Evolutionary conservation across 1,140 invertebrate species (phyloP).

Genomic region (Gryllus bimaculatus): DNA sequence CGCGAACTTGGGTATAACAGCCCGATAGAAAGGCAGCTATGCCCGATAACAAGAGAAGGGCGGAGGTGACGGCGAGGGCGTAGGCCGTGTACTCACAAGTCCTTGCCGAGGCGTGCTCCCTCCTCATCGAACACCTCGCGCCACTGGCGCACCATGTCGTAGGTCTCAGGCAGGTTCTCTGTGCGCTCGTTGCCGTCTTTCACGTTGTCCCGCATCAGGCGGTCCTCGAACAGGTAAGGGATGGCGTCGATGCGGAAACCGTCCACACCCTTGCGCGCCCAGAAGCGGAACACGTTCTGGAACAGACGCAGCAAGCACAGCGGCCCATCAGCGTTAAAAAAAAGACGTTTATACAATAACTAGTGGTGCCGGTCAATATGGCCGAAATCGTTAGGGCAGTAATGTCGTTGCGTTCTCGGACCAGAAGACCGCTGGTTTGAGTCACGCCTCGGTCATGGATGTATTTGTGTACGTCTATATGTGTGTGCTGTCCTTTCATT

Average conservation of each 20-base stretch:
- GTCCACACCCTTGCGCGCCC: slow-evolving; percentile 63
- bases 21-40: not conserved
- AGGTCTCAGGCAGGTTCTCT: slow-evolving; percentile 37
- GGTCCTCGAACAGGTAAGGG: slow-evolving; percentile 46
- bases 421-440: no score
- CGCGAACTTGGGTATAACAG: not conserved
- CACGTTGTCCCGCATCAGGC: slow-evolving; percentile 37
- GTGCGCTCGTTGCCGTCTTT: slow-evolving; percentile 26
- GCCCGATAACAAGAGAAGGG: slow-evolving; percentile 22
- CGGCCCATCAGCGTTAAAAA: no score
- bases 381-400: no score
- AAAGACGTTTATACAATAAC: no score
- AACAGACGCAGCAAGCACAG: slow-evolving; percentile 15
- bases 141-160: slow-evolving; percentile 39
- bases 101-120: not conserved
- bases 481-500: no score
- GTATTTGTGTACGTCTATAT: no score
- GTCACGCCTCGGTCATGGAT: no score
- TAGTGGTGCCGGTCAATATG: no score
- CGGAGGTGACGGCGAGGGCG: no score
- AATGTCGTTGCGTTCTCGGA: no score
- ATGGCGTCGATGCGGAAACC: slow-evolving; percentile 66
- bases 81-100: slow-evolving; percentile 26
- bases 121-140: slow-evolving; percentile 26
- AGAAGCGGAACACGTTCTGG: slow-evolving; percentile 59